Conservation (phyloP, 2,797 vertebrate genomes). For the Anniella stebbinsi region DNA sequence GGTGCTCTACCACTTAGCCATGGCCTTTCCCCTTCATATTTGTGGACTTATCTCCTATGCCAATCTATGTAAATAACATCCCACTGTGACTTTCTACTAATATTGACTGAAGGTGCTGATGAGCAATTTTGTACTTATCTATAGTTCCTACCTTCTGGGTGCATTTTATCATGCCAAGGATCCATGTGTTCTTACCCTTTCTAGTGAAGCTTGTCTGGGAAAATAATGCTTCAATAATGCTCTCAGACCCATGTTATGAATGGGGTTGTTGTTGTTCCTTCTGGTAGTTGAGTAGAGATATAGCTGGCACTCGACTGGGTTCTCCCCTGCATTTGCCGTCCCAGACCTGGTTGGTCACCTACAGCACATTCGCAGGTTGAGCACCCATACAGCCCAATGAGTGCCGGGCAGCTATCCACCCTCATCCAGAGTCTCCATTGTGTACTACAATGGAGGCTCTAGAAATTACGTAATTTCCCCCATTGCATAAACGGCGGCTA, state of each 20-base stretch:
- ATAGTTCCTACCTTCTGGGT: background rate
- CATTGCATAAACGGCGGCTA: too few species aligned
- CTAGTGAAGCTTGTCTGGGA: background rate
- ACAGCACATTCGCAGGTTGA: too few species aligned
- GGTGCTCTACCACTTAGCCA: background rate
- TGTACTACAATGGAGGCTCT: too few species aligned
- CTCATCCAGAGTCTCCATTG: too few species aligned
- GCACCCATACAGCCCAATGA: too few species aligned
- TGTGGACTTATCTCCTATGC: background rate
- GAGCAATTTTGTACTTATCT: background rate
- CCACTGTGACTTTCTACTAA: background rate
- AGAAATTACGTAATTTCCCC: too few species aligned
- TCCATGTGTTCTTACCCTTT: background rate
- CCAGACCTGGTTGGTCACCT: too few species aligned
- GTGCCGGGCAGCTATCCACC: too few species aligned
- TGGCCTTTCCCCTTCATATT: background rate
- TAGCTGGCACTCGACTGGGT: too few species aligned
- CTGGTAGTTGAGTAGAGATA: background rate
- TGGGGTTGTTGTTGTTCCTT: background rate
- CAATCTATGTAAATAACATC: background rate
- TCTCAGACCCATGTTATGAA: background rate
- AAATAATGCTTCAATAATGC: background rate
- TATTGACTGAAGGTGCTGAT: background rate
- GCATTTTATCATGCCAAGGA: background rate
- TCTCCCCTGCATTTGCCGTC: too few species aligned